Evolutionary conservation across 2,113 vertebrate species (phyloP), one percentile per base, ranked within the genome.

Genomic region (Silurus glanis): DNA sequence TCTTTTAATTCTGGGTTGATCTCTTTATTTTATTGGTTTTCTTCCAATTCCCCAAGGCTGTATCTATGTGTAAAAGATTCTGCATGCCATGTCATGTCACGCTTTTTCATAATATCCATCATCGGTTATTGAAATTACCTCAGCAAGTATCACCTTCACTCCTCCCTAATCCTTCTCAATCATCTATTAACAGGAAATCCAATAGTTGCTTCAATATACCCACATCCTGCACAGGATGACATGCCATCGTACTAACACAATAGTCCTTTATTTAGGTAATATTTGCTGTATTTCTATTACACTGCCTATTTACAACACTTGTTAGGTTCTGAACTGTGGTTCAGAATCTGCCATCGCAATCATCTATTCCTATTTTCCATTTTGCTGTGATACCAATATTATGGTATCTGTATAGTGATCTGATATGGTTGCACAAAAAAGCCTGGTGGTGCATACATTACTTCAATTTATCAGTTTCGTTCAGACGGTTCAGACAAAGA

Each of bases 181-280:
- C 58, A 66, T 64, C 58, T 5, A 28, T 49, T 82, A 64, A 64
- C 37, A 82, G 61, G 59, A 82, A 76, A 61, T 37, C 56, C 69
- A 82, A 23, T 69, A 8, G 25, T 6, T 21, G 61, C 74, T 49
- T 59, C 83, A 67, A 47, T n/a, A 28, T 21, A 66, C 74, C 61
- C 12, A n/a, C 61, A 56, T 81, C 85, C 75, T 81, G 64, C 28
- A 66, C 25, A 69, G 53, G 17, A 28, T 80, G 25, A 67, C 74
- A 58, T 49, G 51, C 25, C 28, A 25, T 58, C 28, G n/a, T 76
- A 19, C 6, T 19, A 47, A 80, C 53, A 4, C 19, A 45, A 85
- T 45, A 62, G 6, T 45, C 83, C n/a, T 64, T 56, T 85, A 58
- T 62, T 84, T 75, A 2, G 17, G 56, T 61, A 49, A 74, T 14